Base-by-base conservation (phyloP, 2,888 invertebrate species). In the Frankliniella intonsa region DNA sequence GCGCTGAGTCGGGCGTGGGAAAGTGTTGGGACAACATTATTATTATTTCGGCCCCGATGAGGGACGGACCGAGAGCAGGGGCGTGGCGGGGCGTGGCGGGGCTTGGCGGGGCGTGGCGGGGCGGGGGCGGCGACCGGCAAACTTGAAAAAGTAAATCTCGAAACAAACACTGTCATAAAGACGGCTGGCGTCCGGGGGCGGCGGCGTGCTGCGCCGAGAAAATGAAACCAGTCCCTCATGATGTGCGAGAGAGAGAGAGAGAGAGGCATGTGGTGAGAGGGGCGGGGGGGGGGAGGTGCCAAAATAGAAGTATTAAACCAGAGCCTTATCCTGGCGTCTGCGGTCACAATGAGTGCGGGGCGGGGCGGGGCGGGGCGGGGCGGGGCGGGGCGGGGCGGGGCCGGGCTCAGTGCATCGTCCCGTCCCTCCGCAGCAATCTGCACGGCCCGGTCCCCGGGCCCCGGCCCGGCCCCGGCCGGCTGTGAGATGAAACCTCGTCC, bases 221-320 rank as follows among this genome's bases (percentile, higher is more conserved):
- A 62, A 62, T 62, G 62, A 62, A 62, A 62, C 62, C 62, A 17
- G 62, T n/a, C 62, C 62, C 62, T 62, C 62, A 62, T 62, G 62
- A 62, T 62, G 62, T 62, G 62, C 62, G 62, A 62, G 62, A 17
- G 62, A 62, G 14, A 62, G 62, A 62, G 62, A 62, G 62, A 11
- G 62, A 17, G 1, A 62, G 3, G 14, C 55, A 12, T 17, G 55
- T 17, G 17, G 14, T 19, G 14, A 19, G 62, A 17, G 55, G 19
- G 62, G 14, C 62, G 69, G 69, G 25, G 8, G 69, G 69, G 69
- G 69, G 69, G 25, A 69, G 69, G 69, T 69, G 69, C 22, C 69
- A 69, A 22, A 69, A 69, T 69, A 69, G 69, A 69, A 69, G 69
- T 69, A 69, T 69, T 69, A 69, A 69, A 22, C 69, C 69, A 22